These are phyloP conservation scores for Andrena bicolor DNA, from an alignment of 2,888 invertebrate species.

Conservation along the genomic window DNA sequence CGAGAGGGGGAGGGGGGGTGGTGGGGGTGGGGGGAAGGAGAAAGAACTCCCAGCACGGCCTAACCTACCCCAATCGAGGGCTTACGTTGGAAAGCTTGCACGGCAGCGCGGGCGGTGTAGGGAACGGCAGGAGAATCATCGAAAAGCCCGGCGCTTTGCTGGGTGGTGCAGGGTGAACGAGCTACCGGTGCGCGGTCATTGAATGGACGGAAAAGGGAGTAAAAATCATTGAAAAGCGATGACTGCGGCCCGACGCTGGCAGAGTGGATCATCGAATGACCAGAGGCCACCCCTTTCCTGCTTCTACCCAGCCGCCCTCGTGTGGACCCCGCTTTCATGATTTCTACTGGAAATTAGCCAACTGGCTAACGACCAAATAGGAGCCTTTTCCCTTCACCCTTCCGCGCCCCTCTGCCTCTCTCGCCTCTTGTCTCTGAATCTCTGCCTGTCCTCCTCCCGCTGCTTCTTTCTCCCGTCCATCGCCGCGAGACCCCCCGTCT, in stretches of 20 bases:
- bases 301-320: slow-evolving; percentile 72
- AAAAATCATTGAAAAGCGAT: slow-evolving; percentile 84
- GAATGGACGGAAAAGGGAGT: slow-evolving; percentile 83
- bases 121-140: slow-evolving; percentile 76
- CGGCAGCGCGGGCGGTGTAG: slow-evolving; percentile 66
- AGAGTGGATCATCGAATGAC: slow-evolving; percentile 84
- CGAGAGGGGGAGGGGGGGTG: background rate
- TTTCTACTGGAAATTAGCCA: slow-evolving; percentile 85
- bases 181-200: slow-evolving; percentile 81
- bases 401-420: slow-evolving; percentile 45
- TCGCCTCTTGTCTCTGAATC: slow-evolving; percentile 58
- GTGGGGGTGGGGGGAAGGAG: slow-evolving; percentile 37
- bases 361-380: slow-evolving; percentile 85
- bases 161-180: slow-evolving; percentile 71
- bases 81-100: slow-evolving; percentile 80
- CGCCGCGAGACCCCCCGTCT: slow-evolving; percentile 46
- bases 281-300: slow-evolving; percentile 72
- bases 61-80: slow-evolving; percentile 83
- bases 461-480: slow-evolving; percentile 43
- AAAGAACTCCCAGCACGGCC: slow-evolving; percentile 72
- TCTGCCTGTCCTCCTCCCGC: slow-evolving; percentile 54
- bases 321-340: slow-evolving; percentile 81
- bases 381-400: slow-evolving; percentile 72
- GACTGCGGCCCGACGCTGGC: slow-evolving; percentile 78
- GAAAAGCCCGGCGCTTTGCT: slow-evolving; percentile 75